Evolutionary conservation across 1,140 invertebrate species (phyloP).

Genomic region (Cheumatopsyche charites): DNA sequence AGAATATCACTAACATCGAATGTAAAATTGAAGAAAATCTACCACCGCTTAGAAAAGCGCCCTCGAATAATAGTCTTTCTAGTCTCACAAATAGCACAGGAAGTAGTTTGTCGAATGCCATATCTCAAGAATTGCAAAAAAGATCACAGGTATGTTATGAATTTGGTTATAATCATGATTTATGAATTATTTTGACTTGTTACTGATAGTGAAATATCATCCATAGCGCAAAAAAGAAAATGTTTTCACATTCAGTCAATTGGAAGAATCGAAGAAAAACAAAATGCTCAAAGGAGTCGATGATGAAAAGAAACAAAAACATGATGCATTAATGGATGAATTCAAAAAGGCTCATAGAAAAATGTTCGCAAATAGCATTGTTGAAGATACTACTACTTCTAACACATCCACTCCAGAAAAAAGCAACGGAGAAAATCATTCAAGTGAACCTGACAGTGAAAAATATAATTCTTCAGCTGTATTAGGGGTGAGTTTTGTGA

Average conservation of each 20-base stretch:
- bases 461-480: slow-evolving; percentile 8
- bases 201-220: slow-evolving; percentile 18
- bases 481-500: not conserved
- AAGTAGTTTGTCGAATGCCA: slow-evolving; percentile 62
- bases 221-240: slow-evolving; percentile 54
- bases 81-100: slow-evolving; percentile 41
- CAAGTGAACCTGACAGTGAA: not conserved
- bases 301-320: slow-evolving; percentile 68
- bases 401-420: not conserved
- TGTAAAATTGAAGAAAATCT: slow-evolving; percentile 36
- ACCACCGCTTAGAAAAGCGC: slow-evolving; percentile 38
- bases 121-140: slow-evolving; percentile 68
- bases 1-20: slow-evolving; percentile 44
- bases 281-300: slow-evolving; percentile 56
- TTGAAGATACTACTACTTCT: not conserved
- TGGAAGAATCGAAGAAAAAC: slow-evolving; percentile 56
- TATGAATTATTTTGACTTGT: not conserved
- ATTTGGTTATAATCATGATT: not conserved
- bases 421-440: not conserved
- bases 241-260: slow-evolving; percentile 50
- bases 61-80: slow-evolving; percentile 30
- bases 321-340: slow-evolving; percentile 82
- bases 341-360: slow-evolving; percentile 83
- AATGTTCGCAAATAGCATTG: slow-evolving; percentile 71
- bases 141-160: slow-evolving; percentile 65